Percentiles rank a stretch among this genome's conserved stretches.
Conservation (phyloP, 1,140 invertebrate species). For the Bombus pascuorum region DNA sequence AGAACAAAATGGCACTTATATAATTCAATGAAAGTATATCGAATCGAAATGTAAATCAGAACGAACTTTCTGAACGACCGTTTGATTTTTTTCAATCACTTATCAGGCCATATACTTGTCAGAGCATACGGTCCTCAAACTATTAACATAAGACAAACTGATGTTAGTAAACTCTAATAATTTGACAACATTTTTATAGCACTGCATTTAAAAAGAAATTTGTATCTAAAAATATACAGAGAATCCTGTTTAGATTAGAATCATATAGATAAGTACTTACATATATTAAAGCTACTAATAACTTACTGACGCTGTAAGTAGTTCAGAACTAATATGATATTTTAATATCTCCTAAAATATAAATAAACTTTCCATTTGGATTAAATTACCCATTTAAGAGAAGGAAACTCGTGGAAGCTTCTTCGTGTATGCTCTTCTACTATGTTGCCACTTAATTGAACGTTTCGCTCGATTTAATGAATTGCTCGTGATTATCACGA, state of each 20-base stretch:
- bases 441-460: slow-evolving; percentile 49
- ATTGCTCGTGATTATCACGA: slow-evolving; percentile 48
- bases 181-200: background rate
- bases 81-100: no score
- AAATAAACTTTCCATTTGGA: slow-evolving; percentile 4
- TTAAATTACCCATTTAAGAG: slow-evolving; percentile 13
- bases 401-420: slow-evolving; percentile 10
- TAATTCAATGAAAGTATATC: no score
- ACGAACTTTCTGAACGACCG: no score
- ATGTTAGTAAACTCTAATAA: no score
- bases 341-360: background rate
- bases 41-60: no score
- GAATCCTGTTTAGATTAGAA: no score
- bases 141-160: no score
- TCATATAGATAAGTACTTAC: no score
- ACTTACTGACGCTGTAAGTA: background rate
- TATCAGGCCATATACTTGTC: no score
- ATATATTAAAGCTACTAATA: no score
- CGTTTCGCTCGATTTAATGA: slow-evolving; percentile 48
- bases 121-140: no score
- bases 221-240: background rate
- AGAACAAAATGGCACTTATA: no score
- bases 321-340: background rate
- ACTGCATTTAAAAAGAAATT: background rate
- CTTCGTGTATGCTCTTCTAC: slow-evolving; percentile 9